Conservation (phyloP, 2,888 invertebrate species). For the Rhimphoctona megacephalus region DNA sequence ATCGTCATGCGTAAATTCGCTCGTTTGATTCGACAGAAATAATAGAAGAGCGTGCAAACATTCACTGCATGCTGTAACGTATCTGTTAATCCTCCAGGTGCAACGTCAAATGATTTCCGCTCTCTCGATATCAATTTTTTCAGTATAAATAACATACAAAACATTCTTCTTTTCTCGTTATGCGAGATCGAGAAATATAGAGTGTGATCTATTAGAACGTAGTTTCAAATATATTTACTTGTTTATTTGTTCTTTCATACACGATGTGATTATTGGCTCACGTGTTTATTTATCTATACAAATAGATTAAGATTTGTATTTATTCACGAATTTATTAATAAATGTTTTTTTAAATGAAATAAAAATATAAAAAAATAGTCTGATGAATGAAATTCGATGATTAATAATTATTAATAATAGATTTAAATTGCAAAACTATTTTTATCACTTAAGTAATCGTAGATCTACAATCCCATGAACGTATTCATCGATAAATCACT, state of each 20-base stretch:
- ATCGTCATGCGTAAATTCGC: conserved; percentile 37
- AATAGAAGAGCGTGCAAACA: conserved; percentile 36
- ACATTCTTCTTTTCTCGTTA: conserved; percentile 4
- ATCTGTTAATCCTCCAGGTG: conserved; percentile 51
- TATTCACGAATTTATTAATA: background rate
- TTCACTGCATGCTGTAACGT: conserved; percentile 16
- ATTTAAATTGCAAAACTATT: background rate
- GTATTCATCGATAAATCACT: background rate
- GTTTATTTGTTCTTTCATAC: background rate
- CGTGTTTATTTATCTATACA: background rate
- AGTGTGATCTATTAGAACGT: background rate
- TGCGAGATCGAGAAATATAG: background rate
- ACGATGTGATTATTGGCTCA: background rate
- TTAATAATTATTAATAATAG: too few species aligned
- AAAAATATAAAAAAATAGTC: too few species aligned
- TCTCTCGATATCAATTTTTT: conserved; percentile 4
- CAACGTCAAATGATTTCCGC: conserved; percentile 36
- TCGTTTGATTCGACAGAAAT: conserved; percentile 19
- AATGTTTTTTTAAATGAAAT: too few species aligned
- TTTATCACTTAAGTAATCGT: background rate
- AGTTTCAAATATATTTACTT: background rate
- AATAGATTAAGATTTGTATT: background rate
- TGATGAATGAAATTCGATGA: too few species aligned
- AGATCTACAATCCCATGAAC: background rate
- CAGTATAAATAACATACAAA: background rate